phyloP scores from a whole-genome alignment of 2,797 vertebrate species.

The Prunella strophiata region DNA sequence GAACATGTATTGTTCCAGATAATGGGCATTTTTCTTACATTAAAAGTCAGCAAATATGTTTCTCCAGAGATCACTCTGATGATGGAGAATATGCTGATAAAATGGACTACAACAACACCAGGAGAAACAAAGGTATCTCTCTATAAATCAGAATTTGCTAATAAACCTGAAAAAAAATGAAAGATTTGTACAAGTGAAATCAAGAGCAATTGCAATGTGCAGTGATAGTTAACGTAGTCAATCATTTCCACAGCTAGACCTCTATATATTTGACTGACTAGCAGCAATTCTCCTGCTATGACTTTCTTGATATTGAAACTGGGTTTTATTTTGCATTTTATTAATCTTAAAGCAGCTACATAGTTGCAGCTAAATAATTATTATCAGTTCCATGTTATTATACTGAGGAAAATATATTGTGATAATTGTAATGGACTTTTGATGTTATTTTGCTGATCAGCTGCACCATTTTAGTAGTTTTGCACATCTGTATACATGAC shows the following conservation, averaged over 20 bases:
- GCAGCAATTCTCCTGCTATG: background rate
- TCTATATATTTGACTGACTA: background rate
- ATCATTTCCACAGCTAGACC: background rate
- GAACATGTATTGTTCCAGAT: background rate
- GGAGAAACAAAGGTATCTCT: background rate
- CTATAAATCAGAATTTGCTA: background rate
- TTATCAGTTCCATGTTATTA: conserved; percentile 18
- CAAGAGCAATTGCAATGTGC: background rate
- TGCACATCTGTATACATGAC: background rate
- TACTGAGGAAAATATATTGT: conserved; percentile 11
- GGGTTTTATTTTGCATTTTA: conserved; percentile 8
- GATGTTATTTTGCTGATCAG: conserved; percentile 20
- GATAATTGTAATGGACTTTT: conserved; percentile 42
- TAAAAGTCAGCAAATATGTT: conserved; percentile 14
- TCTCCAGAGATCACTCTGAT: background rate
- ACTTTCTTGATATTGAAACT: background rate
- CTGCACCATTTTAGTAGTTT: conserved; percentile 16
- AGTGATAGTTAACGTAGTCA: background rate
- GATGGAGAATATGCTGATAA: background rate
- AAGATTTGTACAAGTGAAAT: background rate
- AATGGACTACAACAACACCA: background rate
- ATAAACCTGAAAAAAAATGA: background rate
- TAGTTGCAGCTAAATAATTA: conserved; percentile 20
- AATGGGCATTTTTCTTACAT: background rate
- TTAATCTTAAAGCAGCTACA: background rate